Conservation (phyloP, 2,113 vertebrate genomes). For the Heterotilapia buettikoferi region DNA sequence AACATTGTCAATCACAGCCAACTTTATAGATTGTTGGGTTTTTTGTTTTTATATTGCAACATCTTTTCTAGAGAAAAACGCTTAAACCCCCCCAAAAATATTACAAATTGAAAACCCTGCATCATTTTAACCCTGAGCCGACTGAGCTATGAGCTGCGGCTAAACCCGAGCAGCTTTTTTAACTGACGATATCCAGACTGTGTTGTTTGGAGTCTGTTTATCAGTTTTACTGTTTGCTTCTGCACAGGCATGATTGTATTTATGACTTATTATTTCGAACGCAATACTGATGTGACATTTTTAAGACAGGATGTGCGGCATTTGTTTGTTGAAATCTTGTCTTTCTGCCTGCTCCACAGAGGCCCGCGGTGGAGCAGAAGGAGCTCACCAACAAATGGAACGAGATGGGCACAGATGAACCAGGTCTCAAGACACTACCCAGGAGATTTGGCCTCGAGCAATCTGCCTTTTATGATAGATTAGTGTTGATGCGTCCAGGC, state of each 20-base stretch:
- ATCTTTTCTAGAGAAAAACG: background rate
- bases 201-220: background rate
- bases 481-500: background rate
- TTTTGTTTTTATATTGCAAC: background rate
- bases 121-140: background rate
- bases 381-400: slow-evolving; percentile 96
- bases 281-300: background rate
- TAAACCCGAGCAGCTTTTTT: background rate
- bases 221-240: background rate
- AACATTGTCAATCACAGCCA: background rate
- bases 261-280: background rate
- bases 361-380: slow-evolving; percentile 85
- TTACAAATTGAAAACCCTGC: background rate
- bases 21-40: background rate
- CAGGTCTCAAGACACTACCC: slow-evolving; percentile 74
- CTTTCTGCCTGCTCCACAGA: slow-evolving; percentile 65
- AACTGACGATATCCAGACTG: background rate
- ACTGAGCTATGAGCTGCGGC: fast-evolving
- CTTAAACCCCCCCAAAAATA: background rate
- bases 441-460: background rate
- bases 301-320: background rate
- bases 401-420: slow-evolving; percentile 98
- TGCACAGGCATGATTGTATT: background rate
- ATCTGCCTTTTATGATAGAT: slow-evolving; percentile 18
- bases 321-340: background rate